Conservation (phyloP, 1,140 invertebrate genomes). For the Ptiloglossa arizonensis region DNA sequence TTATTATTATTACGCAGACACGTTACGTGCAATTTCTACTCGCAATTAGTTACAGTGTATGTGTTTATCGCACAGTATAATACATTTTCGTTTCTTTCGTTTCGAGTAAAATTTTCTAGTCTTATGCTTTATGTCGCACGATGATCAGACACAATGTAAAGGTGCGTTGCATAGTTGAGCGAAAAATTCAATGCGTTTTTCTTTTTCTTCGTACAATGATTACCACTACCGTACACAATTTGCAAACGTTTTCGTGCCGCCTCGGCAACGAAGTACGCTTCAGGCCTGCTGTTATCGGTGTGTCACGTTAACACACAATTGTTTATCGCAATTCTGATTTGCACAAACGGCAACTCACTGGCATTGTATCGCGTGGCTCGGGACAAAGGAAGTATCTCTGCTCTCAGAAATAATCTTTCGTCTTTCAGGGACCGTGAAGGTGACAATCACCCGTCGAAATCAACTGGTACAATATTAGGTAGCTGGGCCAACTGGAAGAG, state of each 20-base stretch:
- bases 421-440: constrained; percentile 79
- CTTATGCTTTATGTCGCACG: constrained; percentile 32
- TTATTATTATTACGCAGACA: constrained; percentile 13
- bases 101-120: not conserved
- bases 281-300: not conserved
- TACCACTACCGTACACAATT: not conserved
- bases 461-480: constrained; percentile 75
- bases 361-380: constrained; percentile 21
- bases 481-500: constrained; percentile 31
- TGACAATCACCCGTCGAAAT: constrained; percentile 79
- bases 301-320: constrained; percentile 7
- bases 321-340: constrained; percentile 41
- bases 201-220: too few relatives aligned
- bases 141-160: too few relatives aligned
- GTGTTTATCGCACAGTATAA: constrained; percentile 13
- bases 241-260: constrained; percentile 14
- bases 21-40: constrained; percentile 20
- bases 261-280: constrained; percentile 17
- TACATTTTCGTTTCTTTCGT: constrained; percentile 5
- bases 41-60: constrained; percentile 25
- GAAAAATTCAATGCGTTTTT: too few relatives aligned
- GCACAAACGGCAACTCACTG: constrained; percentile 45
- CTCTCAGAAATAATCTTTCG: constrained; percentile 46
- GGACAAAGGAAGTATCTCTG: not conserved
- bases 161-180: too few relatives aligned